phyloP scores from a whole-genome alignment of 2,797 vertebrate genomes.

The Hydrocynus forskahlii region DNA sequence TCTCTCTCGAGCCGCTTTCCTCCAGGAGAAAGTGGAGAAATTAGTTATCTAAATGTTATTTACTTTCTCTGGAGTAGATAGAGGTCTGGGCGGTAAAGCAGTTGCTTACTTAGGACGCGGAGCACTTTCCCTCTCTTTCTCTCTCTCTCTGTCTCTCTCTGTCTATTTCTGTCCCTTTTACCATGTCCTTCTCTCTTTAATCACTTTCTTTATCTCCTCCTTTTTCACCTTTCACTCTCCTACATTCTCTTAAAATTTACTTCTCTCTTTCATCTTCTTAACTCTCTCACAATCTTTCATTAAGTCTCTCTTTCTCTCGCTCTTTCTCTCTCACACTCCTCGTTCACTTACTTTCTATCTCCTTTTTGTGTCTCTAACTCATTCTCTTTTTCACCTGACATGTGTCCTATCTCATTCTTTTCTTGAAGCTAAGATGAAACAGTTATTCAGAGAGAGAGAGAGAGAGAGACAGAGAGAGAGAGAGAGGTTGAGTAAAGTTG shows the following conservation, averaged over 20 bases:
- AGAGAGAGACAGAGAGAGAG: slow-evolving; percentile 34
- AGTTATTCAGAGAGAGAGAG: not conserved
- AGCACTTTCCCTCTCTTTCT: not conserved
- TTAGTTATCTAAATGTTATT: slow-evolving; percentile 37
- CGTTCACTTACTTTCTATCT: not conserved
- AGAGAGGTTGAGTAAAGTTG: slow-evolving; percentile 2
- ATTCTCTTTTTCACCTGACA: not conserved
- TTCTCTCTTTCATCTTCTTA: too few relatives aligned
- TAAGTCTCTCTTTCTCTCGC: not conserved
- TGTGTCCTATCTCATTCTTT: not conserved
- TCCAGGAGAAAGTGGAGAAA: slow-evolving; percentile 8
- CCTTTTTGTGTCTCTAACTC: not conserved
- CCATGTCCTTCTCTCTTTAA: too few relatives aligned
- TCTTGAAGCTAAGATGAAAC: too few relatives aligned
- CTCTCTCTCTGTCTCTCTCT: not conserved
- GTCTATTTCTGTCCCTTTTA: not conserved
- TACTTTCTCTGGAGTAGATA: slow-evolving; percentile 17
- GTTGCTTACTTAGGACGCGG: not conserved
- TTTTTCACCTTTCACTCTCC: too few relatives aligned
- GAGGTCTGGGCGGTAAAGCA: not conserved
- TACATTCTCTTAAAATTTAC: too few relatives aligned
- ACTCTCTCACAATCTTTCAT: not conserved
- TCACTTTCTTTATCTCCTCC: too few relatives aligned
- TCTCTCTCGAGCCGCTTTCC: slow-evolving; percentile 8
- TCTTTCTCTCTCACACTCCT: not conserved